These are phyloP conservation scores for Nomada goodeniana DNA, from an alignment of 2,888 invertebrate genomes.

Conservation along the genomic window DNA sequence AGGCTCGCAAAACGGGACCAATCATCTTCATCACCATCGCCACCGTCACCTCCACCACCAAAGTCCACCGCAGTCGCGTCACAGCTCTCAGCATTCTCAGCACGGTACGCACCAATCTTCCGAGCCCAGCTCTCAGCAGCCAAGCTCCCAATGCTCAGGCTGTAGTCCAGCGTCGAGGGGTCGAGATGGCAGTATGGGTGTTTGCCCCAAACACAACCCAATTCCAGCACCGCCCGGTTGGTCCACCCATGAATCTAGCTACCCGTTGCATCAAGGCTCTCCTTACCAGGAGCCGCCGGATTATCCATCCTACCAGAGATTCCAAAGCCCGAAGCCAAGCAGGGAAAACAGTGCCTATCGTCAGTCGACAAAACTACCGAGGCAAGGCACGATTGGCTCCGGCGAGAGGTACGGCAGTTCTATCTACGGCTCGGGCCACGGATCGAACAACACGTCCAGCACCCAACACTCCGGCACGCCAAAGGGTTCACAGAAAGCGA, in stretches of 20 bases:
- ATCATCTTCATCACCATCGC: slow-evolving; percentile 65
- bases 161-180: slow-evolving; percentile 74
- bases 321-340: slow-evolving; percentile 76
- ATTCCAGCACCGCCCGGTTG: slow-evolving; percentile 82
- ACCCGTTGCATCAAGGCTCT: slow-evolving; percentile 62
- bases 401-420: slow-evolving; percentile 80
- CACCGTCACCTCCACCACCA: slow-evolving; percentile 63
- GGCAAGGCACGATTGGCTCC: slow-evolving; percentile 74
- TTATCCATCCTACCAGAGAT: slow-evolving; percentile 76
- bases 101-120: slow-evolving; percentile 52
- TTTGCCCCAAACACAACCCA: slow-evolving; percentile 76
- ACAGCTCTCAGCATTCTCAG: slow-evolving; percentile 61
- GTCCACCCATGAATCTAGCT: slow-evolving; percentile 76
- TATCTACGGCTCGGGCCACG: slow-evolving; percentile 74
- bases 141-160: slow-evolving; percentile 74
- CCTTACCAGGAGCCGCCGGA: slow-evolving; percentile 73
- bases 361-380: slow-evolving; percentile 64
- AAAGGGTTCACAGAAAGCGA: slow-evolving; percentile 61
- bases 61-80: slow-evolving; percentile 53
- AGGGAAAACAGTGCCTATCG: slow-evolving; percentile 56
- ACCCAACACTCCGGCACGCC: slow-evolving; percentile 73
- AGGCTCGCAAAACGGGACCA: slow-evolving; percentile 73
- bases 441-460: slow-evolving; percentile 70
- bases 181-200: slow-evolving; percentile 70
- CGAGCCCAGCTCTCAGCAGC: slow-evolving; percentile 58